phyloP scores from a whole-genome alignment of 2,888 invertebrate species.

The Lepidochrysops patricia region DNA sequence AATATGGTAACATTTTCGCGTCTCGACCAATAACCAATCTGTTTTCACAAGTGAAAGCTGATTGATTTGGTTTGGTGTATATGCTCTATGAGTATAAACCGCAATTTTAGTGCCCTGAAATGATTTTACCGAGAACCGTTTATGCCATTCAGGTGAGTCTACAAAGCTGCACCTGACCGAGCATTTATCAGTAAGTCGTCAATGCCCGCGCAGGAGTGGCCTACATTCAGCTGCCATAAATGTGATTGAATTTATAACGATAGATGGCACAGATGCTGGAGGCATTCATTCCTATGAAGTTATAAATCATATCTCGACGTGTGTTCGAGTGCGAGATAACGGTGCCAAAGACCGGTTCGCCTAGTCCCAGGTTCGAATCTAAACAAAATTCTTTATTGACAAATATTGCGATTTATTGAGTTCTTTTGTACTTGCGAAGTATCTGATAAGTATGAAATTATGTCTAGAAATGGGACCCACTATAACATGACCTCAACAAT shows the following conservation, averaged over 20 bases:
- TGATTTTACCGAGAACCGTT: background rate
- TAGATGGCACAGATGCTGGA: background rate
- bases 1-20: too few species aligned
- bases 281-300: background rate
- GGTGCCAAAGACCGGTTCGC: slow-evolving; percentile 21
- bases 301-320: slow-evolving; percentile 32
- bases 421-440: background rate
- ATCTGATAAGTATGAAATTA: background rate
- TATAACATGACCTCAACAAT: background rate
- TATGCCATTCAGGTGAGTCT: background rate
- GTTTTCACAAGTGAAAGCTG: too few species aligned
- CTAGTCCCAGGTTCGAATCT: slow-evolving; percentile 24
- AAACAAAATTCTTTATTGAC: slow-evolving; percentile 7
- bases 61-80: background rate
- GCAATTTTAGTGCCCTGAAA: background rate
- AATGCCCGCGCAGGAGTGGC: background rate
- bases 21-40: too few species aligned
- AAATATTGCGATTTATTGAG: slow-evolving; percentile 1
- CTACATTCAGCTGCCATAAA: background rate
- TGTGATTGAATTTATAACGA: slow-evolving; percentile 6
- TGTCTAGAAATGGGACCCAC: background rate
- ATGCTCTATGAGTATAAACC: background rate
- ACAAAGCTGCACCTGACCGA: background rate
- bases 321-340: slow-evolving; percentile 22
- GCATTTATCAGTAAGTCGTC: background rate